These are phyloP conservation scores for Desmodus rotundus DNA, from an alignment of 2,113 vertebrate species.

Conservation along the genomic window DNA sequence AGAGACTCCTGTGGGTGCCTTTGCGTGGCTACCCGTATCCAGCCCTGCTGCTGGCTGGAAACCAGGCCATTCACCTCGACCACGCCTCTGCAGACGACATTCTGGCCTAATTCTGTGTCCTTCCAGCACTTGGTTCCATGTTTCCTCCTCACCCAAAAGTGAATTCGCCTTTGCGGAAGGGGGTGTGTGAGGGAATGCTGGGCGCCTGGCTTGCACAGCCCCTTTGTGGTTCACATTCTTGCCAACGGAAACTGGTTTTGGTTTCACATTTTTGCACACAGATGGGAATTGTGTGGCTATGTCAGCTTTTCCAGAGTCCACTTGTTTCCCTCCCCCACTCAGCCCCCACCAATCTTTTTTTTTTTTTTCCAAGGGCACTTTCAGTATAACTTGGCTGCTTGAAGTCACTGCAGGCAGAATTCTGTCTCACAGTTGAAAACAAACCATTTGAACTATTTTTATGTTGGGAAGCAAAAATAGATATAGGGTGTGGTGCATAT, in stretches of 20 bases:
- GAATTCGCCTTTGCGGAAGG: neutral
- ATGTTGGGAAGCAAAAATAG: constrained; percentile 58
- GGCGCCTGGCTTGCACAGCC: neutral
- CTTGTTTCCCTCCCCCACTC: neutral
- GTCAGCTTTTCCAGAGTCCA: constrained; percentile 13
- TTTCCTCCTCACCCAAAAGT: neutral
- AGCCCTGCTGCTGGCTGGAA: neutral
- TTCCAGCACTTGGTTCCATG: neutral
- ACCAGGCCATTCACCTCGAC: neutral
- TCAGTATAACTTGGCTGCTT: constrained; percentile 54
- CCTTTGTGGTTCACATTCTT: neutral
- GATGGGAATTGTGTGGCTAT: neutral
- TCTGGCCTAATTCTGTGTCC: neutral
- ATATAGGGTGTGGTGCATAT: constrained; percentile 20
- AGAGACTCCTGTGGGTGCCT: neutral
- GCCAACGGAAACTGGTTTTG: neutral
- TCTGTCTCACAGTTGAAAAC: constrained; percentile 67
- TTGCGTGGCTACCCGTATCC: neutral
- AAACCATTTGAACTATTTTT: constrained; percentile 66
- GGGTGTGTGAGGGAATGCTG: neutral
- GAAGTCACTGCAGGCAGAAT: constrained; percentile 58
- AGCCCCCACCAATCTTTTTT: too few species aligned
- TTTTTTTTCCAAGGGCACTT: neutral
- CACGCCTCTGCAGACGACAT: accelerated
- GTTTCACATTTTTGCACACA: neutral